Conservation (phyloP, 2,797 vertebrate species). For the Sylvia borin region DNA sequence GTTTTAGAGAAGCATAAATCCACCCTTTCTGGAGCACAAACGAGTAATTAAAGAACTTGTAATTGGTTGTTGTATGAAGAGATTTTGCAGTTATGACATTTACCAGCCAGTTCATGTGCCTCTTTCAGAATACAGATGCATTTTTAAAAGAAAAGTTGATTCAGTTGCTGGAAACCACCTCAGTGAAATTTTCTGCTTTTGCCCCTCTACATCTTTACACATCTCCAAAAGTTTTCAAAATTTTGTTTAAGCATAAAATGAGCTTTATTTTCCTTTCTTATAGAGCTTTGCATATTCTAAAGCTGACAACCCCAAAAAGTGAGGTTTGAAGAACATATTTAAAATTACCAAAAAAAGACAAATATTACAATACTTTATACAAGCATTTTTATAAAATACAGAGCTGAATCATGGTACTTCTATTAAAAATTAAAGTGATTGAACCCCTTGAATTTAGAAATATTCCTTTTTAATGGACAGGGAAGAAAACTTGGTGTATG, state of each 20-base stretch:
- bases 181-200: not conserved
- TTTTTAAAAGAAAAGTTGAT: not conserved
- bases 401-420: not conserved
- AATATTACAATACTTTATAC: not conserved
- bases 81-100: slow-evolving; percentile 74
- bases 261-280: not conserved
- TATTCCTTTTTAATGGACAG: not conserved
- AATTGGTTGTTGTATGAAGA: slow-evolving; percentile 77
- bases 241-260: not conserved
- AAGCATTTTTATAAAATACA: not conserved
- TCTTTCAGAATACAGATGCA: not conserved
- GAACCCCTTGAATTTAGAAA: not conserved
- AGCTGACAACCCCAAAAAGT: not conserved
- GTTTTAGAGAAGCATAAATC: slow-evolving; percentile 73
- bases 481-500: not conserved
- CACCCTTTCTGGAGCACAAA: slow-evolving; percentile 69
- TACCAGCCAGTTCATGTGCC: slow-evolving; percentile 61
- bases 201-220: not conserved
- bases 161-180: not conserved
- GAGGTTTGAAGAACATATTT: not conserved
- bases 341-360: not conserved
- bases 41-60: slow-evolving; percentile 78
- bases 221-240: not conserved
- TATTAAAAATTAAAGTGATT: not conserved
- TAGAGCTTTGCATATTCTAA: not conserved